Base-by-base conservation (phyloP, 2,888 invertebrate genomes). In the Arrhopalites spinosus region DNA sequence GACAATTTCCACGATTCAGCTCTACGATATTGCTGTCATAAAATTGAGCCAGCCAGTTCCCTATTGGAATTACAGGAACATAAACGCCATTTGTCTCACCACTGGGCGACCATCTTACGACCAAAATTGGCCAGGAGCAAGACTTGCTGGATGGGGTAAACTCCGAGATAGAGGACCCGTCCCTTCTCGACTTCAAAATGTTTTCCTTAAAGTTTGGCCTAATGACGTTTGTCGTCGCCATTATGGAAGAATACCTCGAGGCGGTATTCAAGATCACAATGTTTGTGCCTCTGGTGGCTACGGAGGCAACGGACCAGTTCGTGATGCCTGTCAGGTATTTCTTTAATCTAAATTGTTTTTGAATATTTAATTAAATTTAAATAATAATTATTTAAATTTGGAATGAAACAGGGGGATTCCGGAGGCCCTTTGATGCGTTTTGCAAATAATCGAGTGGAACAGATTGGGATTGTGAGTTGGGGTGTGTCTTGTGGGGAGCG, bases 1-100 rank as follows among this genome's bases (percentile, higher is more conserved):
- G 1, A 68, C 20, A 29, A 27, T 13, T 45, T n/a, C 61, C 29
- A 47, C 7, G 13, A 7, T 78, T 17, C 72, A 81, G 78, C 73
- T 77, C 25, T 78, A 78, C 47, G 81, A 81, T 30, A 75, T 81
- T 64, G 81, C 81, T 2, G 74, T 78, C 72, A 75, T 73, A 15
- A 3, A 64, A n/a, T 29, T 73, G 1, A 45, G 64, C 2, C n/a
- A 15, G 15, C 64, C 43, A 50, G 63, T 73, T n/a, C 15, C n/a
- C 1, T 69, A 73, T 27, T 27, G 17, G 29, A 45, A 25, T 20
- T 43, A 64, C 15, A 25, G 13, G 0, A 29, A 45, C 45, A 64
- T 73, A 7, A 43, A 64, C 13, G 73, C 47, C 1, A 64, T 73
- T 25, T 73, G 73, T 50, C 20, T 73, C 1, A 73, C 73, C 27